phyloP scores from a whole-genome alignment of 2,797 vertebrate genomes.

The Tympanoctomys barrerae region DNA sequence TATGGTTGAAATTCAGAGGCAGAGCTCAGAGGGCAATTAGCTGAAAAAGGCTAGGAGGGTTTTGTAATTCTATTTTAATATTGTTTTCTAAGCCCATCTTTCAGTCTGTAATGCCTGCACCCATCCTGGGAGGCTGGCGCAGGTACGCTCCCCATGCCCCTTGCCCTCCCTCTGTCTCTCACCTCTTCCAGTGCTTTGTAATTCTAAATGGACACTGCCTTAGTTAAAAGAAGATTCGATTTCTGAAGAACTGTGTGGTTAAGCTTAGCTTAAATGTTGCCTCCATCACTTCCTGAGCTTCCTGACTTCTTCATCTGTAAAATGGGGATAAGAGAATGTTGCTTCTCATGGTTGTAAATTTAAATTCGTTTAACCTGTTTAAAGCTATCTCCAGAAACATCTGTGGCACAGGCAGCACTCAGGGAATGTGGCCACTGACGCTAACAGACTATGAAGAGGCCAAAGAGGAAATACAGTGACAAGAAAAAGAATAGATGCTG shows the following conservation, averaged over 20 bases:
- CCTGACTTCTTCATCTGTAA: constrained; percentile 46
- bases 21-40: neutral
- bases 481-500: constrained; percentile 7
- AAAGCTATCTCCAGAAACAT: constrained; percentile 31
- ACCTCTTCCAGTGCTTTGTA: neutral
- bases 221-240: neutral
- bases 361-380: constrained; percentile 9
- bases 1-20: neutral
- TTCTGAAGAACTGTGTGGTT: neutral
- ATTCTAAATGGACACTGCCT: neutral
- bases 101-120: neutral
- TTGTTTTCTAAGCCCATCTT: neutral
- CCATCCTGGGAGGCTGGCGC: neutral
- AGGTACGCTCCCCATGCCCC: too few relatives aligned
- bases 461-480: neutral
- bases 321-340: neutral
- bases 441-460: neutral
- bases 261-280: neutral
- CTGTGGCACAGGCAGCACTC: neutral
- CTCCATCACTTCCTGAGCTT: neutral
- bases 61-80: neutral
- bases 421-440: neutral
- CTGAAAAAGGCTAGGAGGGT: neutral
- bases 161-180: neutral
- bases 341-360: neutral